Evolutionary conservation across 2,113 vertebrate genomes (phyloP).

Genomic region (Rynchops niger): DNA sequence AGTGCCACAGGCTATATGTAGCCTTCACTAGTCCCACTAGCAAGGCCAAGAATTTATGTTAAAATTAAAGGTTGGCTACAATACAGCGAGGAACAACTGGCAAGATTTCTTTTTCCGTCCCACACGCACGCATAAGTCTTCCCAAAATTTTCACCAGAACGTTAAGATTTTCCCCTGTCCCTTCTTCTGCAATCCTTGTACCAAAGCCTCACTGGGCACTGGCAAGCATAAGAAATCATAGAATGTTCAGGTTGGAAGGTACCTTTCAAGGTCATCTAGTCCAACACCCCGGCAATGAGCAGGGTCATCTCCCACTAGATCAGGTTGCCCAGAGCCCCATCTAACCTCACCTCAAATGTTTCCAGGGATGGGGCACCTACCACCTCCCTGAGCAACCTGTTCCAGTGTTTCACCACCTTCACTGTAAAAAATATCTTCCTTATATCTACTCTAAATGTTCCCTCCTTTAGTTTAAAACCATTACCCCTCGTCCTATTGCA

Average conservation of each 20-base stretch:
- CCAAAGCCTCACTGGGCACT: not conserved
- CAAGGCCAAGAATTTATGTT: not conserved
- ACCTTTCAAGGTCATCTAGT: not conserved
- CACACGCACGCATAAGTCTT: too few relatives aligned
- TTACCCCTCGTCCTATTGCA: not conserved
- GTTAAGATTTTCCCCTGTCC: not conserved
- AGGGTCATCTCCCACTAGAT: not conserved
- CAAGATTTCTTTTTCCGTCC: not conserved
- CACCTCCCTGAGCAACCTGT: not conserved
- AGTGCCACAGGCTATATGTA: not conserved
- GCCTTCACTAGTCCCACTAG: not conserved
- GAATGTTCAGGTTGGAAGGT: not conserved
- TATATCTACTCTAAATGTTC: not conserved
- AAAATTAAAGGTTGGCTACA: not conserved
- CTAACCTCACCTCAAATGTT: not conserved
- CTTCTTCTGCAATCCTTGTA: not conserved
- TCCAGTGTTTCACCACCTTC: not conserved
- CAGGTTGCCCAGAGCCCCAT: not conserved
- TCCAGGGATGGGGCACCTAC: not conserved
- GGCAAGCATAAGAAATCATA: not conserved
- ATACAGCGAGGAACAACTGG: rapidly evolving
- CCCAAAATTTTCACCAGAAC: not conserved
- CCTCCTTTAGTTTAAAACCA: not conserved
- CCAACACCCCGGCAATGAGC: not conserved
- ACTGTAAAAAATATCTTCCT: not conserved